A percentile compares a stretch with the other conserved stretches of the same genome.
Evolutionary conservation across 2,797 vertebrate species (phyloP).

Genomic region (Tokudaia muenninki): DNA sequence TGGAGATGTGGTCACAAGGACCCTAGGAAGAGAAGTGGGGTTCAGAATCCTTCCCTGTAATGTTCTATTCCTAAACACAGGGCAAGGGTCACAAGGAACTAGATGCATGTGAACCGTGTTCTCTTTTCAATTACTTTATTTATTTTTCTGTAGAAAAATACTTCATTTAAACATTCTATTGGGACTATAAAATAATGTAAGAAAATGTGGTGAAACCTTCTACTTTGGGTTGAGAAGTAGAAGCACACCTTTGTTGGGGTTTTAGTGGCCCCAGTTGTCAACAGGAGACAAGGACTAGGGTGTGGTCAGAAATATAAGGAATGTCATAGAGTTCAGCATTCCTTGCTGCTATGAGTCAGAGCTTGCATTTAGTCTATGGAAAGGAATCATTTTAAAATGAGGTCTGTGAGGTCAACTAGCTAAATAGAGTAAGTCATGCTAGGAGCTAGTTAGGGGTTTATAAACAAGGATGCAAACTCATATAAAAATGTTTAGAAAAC

Average conservation of each 20-base stretch:
- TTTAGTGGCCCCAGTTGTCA: not conserved
- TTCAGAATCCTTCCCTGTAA: rapidly evolving
- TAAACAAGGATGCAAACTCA: not conserved
- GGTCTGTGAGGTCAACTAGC: not conserved
- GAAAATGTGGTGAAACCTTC: not conserved
- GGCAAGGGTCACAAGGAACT: rapidly evolving
- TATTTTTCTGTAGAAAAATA: not conserved
- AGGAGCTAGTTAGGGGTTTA: not conserved
- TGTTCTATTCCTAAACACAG: rapidly evolving
- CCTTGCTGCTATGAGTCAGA: not conserved
- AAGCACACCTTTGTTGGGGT: not conserved
- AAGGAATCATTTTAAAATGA: not conserved
- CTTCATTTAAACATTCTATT: not conserved
- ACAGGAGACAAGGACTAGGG: not conserved
- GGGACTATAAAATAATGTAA: not conserved
- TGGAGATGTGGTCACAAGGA: not conserved
- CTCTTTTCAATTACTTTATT: not conserved
- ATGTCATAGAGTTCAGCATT: rapidly evolving
- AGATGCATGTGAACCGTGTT: not conserved
- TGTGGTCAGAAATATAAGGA: rapidly evolving
- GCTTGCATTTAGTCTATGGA: not conserved
- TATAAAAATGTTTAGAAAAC: not conserved
- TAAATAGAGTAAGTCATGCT: rapidly evolving
- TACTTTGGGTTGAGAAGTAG: not conserved
- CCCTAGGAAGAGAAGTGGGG: rapidly evolving